phyloP scores from a whole-genome alignment of 2,113 vertebrate genomes.

The Cyanoliseus patagonus region DNA sequence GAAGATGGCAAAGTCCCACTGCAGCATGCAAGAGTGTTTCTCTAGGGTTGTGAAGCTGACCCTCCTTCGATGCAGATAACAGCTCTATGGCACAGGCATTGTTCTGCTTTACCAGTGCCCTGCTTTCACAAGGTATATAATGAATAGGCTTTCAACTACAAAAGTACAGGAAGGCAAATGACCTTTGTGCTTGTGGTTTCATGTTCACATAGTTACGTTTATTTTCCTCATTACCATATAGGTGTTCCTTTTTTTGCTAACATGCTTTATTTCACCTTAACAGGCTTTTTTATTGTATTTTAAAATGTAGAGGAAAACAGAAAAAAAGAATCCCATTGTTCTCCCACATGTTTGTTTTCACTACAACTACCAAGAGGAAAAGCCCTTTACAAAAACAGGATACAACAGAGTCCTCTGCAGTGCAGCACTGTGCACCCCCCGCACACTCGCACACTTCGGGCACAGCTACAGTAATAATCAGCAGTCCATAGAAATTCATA shows the following conservation, averaged over 20 bases:
- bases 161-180: neutral
- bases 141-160: neutral
- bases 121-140: neutral
- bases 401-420: constrained; percentile 1
- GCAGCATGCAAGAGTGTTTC: neutral
- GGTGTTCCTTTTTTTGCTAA: neutral
- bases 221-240: constrained; percentile 4
- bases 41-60: neutral
- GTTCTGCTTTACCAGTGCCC: neutral
- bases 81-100: neutral
- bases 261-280: neutral
- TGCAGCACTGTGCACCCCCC: neutral
- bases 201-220: neutral
- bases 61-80: neutral
- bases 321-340: constrained; percentile 65
- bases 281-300: neutral
- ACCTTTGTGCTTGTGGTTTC: neutral
- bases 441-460: neutral
- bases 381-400: constrained; percentile 67
- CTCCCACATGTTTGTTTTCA: constrained; percentile 63
- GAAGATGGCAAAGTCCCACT: neutral
- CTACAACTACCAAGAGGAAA: constrained; percentile 66
- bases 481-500: neutral
- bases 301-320: constrained; percentile 32
- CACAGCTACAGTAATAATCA: neutral